Evolutionary conservation across 2,888 invertebrate genomes (phyloP).

Genomic region (Strigamia maritima): DNA sequence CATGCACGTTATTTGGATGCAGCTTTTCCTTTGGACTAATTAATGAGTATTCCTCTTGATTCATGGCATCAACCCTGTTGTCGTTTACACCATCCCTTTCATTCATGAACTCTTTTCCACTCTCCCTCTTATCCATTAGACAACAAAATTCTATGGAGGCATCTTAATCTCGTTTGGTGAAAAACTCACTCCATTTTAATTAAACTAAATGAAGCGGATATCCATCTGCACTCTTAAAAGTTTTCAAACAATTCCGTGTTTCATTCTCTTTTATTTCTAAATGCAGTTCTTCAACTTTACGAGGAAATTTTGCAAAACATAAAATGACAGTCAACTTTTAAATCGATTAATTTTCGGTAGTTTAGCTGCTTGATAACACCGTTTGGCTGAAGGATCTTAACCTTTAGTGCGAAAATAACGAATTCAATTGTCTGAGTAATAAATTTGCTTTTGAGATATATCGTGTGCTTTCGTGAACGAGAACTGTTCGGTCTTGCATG

Average conservation of each 20-base stretch:
- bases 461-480: slow-evolving; percentile 26
- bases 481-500: slow-evolving; percentile 30
- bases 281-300: neutral
- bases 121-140: slow-evolving; percentile 31
- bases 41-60: slow-evolving; percentile 24
- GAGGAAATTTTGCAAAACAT: neutral
- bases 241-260: slow-evolving; percentile 21
- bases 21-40: slow-evolving; percentile 28
- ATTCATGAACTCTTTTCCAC: slow-evolving; percentile 30
- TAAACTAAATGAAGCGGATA: slow-evolving; percentile 26
- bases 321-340: slow-evolving; percentile 16
- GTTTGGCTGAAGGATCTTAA: slow-evolving; percentile 13
- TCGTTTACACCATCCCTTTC: slow-evolving; percentile 31
- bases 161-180: slow-evolving; percentile 32
- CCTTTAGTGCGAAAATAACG: slow-evolving; percentile 31
- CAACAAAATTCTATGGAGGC: slow-evolving; percentile 32
- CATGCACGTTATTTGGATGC: slow-evolving; percentile 20
- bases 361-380: slow-evolving; percentile 10
- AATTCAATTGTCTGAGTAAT: slow-evolving; percentile 25
- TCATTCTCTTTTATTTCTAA: neutral
- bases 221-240: slow-evolving; percentile 26
- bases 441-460: slow-evolving; percentile 32
- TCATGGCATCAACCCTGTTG: slow-evolving; percentile 32
- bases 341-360: slow-evolving; percentile 19
- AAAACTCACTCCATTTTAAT: slow-evolving; percentile 32